Evolutionary conservation across 2,888 invertebrate genomes (phyloP), one percentile per base, ranked within the genome.

Genomic region (Xestobium rufovillosum): DNA sequence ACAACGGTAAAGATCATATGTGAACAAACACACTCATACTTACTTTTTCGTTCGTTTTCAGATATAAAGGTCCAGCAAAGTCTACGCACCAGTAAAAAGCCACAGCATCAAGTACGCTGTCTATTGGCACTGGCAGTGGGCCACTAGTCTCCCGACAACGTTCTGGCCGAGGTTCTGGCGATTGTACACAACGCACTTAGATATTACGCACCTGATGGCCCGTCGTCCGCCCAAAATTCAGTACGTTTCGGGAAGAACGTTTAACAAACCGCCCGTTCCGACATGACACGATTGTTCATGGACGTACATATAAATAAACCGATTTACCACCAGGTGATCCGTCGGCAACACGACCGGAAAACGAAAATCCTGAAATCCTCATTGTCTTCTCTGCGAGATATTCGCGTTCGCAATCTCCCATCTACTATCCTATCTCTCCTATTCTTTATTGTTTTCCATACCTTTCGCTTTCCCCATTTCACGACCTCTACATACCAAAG

Each of bases 1-100:
- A 0, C 55, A 55, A 3, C 61, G 49, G 23, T 59, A 63, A 1
- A 60, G 46, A 1, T 63, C 57, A 49, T 65, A 67, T 0, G 64
- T 65, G 36, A 56, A 57, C 2, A 67, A 23, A 12, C 50, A 45
- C 3, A 65, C 48, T 53, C 57, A 65, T n/a, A n/a, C n/a, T n/a
- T 3, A n/a, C n/a, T n/a, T n/a, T n/a, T n/a, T n/a, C n/a, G n/a
- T n/a, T n/a, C n/a, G n/a, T 47, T 28, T 43, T 54, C 4, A 60
- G 38, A 15, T 34, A 42, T 9, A 66, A 27, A 1, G 65, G 64
- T 0, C 66, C 65, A 3, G 56, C 52, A 26, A 63, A 49, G 40
- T 64, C 62, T 1, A 63, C 44, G 2, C 60, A 63, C 3, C 35
- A 34, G 2, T 55, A 50, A 46, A 55, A 54, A n/a, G n/a, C n/a